Conservation (phyloP, 2,888 invertebrate genomes). For the Cheilosia impressa region DNA sequence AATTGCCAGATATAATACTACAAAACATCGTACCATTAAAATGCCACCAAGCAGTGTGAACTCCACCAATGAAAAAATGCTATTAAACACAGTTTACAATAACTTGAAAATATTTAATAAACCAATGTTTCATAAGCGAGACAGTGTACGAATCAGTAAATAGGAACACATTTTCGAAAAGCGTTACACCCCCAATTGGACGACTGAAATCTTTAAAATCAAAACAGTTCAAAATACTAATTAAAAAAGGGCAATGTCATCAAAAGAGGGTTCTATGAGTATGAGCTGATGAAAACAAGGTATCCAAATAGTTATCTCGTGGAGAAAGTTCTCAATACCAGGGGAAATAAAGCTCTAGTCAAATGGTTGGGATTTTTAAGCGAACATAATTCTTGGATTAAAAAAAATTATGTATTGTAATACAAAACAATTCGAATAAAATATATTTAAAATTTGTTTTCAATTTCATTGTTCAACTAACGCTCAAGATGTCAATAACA, state of each 20-base stretch:
- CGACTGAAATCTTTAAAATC: slow-evolving; percentile 78
- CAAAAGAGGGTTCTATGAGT: no score
- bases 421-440: not conserved
- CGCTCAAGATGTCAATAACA: no score
- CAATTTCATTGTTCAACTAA: not conserved
- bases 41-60: not conserved
- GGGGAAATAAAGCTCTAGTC: slow-evolving; percentile 51
- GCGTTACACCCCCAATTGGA: slow-evolving; percentile 53
- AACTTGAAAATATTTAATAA: slow-evolving; percentile 8
- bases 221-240: slow-evolving; percentile 76
- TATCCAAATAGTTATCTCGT: slow-evolving; percentile 66
- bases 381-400: slow-evolving; percentile 77
- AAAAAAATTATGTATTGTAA: slow-evolving; percentile 62
- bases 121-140: slow-evolving; percentile 17
- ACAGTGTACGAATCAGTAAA: slow-evolving; percentile 42
- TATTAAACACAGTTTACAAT: no score
- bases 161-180: slow-evolving; percentile 49
- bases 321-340: slow-evolving; percentile 77
- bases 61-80: no score
- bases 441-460: no score
- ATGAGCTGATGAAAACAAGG: no score
- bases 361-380: slow-evolving; percentile 77
- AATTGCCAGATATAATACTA: slow-evolving; percentile 11
- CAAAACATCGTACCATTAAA: slow-evolving; percentile 11
- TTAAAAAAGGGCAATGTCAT: slow-evolving; percentile 66